A percentile compares a stretch with the other conserved stretches of the same genome.
Conservation (phyloP, 2,888 invertebrate genomes). For the Diarsia rubi region DNA sequence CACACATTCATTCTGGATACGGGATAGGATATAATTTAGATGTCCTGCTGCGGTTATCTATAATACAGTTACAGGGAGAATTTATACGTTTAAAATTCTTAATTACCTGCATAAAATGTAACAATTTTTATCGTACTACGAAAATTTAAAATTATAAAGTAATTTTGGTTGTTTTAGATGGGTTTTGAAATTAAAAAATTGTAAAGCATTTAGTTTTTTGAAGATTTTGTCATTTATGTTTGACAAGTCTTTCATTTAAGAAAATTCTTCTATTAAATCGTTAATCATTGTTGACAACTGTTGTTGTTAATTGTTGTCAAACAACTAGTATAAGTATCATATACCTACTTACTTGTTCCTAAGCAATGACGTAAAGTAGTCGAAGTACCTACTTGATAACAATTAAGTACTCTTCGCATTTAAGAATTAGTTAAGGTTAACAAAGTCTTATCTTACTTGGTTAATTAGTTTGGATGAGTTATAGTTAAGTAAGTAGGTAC, state of each 20-base stretch:
- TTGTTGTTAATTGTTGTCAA: too few relatives aligned
- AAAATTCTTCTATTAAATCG: neutral
- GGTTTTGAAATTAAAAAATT: too few relatives aligned
- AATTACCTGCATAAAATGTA: neutral
- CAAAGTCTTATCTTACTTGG: constrained; percentile 34
- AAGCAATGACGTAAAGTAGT: constrained; percentile 21
- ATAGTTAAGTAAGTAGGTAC: constrained; percentile 4
- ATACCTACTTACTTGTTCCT: neutral
- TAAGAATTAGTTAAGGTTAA: constrained; percentile 47
- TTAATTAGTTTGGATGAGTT: constrained; percentile 41
- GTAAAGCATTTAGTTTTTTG: too few relatives aligned
- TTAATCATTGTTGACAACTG: too few relatives aligned
- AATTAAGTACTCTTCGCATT: constrained; percentile 32
- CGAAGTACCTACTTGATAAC: constrained; percentile 36
- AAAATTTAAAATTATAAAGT: too few relatives aligned
- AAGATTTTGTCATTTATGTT: neutral
- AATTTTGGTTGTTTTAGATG: too few relatives aligned
- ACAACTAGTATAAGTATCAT: too few relatives aligned
- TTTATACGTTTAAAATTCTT: neutral
- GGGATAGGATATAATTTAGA: neutral
- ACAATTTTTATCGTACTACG: neutral
- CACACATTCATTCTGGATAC: constrained; percentile 17
- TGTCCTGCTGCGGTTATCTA: neutral
- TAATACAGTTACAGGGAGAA: neutral
- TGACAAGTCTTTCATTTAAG: neutral